Conservation (phyloP, 2,797 vertebrate genomes). For the Chaenodraco wilsoni region DNA sequence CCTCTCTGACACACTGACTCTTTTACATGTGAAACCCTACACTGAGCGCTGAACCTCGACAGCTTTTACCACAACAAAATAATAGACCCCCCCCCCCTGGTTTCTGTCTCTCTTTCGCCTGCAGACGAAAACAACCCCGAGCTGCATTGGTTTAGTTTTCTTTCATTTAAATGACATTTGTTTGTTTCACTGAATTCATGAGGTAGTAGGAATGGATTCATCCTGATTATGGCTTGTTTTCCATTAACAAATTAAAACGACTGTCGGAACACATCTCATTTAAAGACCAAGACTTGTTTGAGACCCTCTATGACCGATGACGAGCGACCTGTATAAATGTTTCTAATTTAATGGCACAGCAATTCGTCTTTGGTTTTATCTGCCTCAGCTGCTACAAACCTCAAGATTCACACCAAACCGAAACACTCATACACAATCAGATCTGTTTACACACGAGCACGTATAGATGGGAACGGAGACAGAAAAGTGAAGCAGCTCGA, state of each 20-base stretch:
- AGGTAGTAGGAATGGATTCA: conserved; percentile 75
- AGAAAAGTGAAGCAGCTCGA: conserved; percentile 40
- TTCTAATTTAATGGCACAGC: conserved; percentile 35
- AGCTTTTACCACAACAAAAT: conserved; percentile 56
- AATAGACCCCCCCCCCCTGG: neutral
- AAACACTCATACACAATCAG: conserved; percentile 5
- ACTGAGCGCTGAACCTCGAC: conserved; percentile 25
- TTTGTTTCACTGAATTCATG: conserved; percentile 54
- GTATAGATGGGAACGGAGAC: conserved; percentile 34
- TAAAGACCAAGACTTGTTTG: neutral
- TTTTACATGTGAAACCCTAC: conserved; percentile 65
- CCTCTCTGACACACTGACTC: conserved; percentile 62
- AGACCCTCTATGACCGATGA: neutral
- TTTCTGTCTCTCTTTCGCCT: conserved; percentile 35
- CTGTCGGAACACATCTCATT: neutral
- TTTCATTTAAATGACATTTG: conserved; percentile 4
- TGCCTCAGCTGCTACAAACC: conserved; percentile 63
- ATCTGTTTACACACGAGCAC: conserved; percentile 23
- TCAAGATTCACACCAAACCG: conserved; percentile 20
- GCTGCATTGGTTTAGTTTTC: conserved; percentile 3
- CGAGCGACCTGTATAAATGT: neutral
- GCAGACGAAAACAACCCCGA: conserved; percentile 51
- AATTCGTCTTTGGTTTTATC: conserved; percentile 70
- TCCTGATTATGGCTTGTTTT: conserved; percentile 67
- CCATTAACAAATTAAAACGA: conserved; percentile 35